phyloP scores from a whole-genome alignment of 2,113 vertebrate genomes.

The Eupsittula cactorum region DNA sequence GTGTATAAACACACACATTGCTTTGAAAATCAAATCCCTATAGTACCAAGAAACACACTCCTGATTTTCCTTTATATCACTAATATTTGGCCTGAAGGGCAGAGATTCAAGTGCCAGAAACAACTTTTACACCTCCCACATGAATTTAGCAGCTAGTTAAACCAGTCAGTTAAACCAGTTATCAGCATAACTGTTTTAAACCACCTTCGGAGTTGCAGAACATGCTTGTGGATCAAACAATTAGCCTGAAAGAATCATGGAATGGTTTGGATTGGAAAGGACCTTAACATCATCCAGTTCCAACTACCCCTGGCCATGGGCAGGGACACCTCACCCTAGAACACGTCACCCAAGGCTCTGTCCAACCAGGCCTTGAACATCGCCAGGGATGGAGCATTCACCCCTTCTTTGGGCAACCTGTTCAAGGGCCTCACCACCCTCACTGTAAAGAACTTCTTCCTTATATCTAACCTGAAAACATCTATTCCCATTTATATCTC shows the following conservation, averaged over 20 bases:
- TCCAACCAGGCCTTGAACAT: background rate
- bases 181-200: background rate
- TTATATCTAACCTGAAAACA: background rate
- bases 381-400: background rate
- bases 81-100: background rate
- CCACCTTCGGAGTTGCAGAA: background rate
- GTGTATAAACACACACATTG: background rate
- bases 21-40: background rate
- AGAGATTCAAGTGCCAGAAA: background rate
- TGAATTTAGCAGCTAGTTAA: background rate
- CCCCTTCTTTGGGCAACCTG: background rate
- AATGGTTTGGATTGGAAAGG: background rate
- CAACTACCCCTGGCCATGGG: background rate
- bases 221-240: accelerated
- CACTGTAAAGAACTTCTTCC: background rate
- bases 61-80: background rate
- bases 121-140: background rate
- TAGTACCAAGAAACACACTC: background rate
- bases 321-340: background rate
- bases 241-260: background rate
- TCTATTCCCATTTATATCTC: background rate
- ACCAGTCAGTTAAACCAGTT: background rate
- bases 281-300: background rate
- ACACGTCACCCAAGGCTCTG: background rate
- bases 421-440: background rate